These are phyloP conservation scores for Callyntrura sp. DNA, from an alignment of 2,888 invertebrate species.

Conservation along the genomic window DNA sequence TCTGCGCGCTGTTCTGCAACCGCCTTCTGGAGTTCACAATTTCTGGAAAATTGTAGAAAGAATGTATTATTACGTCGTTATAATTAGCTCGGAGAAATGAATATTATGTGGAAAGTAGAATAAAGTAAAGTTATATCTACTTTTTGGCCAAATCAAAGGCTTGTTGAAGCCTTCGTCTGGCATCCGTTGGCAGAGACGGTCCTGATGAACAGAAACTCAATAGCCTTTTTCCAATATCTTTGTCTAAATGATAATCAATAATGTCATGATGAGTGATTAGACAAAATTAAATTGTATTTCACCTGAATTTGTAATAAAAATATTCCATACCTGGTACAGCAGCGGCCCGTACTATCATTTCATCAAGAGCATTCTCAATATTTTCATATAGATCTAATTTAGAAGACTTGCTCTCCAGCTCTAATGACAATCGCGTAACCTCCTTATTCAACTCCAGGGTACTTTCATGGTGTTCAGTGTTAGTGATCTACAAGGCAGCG, in stretches of 20 bases:
- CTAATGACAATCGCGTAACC: conserved; percentile 23
- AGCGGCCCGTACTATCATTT: conserved; percentile 43
- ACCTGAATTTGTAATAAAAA: too few species aligned
- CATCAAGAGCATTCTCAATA: conserved; percentile 38
- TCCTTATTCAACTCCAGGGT: conserved; percentile 11
- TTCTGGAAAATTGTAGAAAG: conserved; percentile 14
- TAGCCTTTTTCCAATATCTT: background rate
- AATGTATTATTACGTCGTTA: too few species aligned
- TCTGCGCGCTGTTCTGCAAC: background rate
- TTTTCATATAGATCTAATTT: conserved; percentile 33
- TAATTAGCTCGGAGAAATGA: too few species aligned
- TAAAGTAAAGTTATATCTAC: background rate
- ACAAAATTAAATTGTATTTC: background rate
- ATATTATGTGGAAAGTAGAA: background rate
- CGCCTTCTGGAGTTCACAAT: conserved; percentile 22
- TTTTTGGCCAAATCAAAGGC: conserved; percentile 41
- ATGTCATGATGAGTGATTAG: too few species aligned
- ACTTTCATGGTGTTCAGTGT: too few species aligned
- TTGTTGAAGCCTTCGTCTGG: conserved; percentile 19
- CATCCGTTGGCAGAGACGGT: conserved; percentile 8
- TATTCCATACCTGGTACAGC: conserved; percentile 34
- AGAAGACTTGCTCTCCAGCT: conserved; percentile 27
- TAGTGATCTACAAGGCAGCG: too few species aligned
- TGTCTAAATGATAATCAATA: background rate
- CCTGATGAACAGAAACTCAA: background rate